Evolutionary conservation across 2,797 vertebrate species (phyloP).

Genomic region (Limnodromus scolopaceus): DNA sequence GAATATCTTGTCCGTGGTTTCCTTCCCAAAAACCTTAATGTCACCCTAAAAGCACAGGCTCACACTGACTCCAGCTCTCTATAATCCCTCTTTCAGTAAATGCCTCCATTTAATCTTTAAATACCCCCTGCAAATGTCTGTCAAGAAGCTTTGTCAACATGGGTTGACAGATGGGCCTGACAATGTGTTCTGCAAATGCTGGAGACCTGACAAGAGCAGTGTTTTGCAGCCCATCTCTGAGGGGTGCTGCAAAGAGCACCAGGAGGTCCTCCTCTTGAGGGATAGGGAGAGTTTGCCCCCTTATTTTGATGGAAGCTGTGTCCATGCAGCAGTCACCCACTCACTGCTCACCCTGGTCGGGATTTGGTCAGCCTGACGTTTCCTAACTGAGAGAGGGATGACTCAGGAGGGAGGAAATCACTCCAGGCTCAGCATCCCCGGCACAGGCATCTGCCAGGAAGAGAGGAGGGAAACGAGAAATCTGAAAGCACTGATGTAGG

Average conservation of each 20-base stretch:
- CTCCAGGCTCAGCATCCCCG: neutral
- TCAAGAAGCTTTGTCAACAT: neutral
- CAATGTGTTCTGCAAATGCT: neutral
- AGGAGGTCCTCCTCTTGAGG: neutral
- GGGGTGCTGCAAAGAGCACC: neutral
- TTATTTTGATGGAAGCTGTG: neutral
- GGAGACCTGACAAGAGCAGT: neutral
- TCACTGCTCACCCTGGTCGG: neutral
- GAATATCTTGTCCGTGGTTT: neutral
- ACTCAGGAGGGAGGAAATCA: neutral
- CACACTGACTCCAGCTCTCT: neutral
- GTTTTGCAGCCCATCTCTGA: neutral
- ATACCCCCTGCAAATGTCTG: neutral
- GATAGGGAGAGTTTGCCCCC: neutral
- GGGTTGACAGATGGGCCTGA: neutral
- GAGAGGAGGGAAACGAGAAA: fast-evolving
- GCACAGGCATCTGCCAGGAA: neutral
- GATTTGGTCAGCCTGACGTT: neutral
- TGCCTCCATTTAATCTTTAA: neutral
- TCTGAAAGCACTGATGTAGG: neutral
- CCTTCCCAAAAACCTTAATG: neutral
- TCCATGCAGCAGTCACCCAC: fast-evolving
- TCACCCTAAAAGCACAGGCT: neutral
- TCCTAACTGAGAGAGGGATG: neutral
- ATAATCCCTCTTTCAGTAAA: neutral